Evolutionary conservation across 2,797 vertebrate genomes (phyloP).

Genomic region (Pyrocephalus nanus): DNA sequence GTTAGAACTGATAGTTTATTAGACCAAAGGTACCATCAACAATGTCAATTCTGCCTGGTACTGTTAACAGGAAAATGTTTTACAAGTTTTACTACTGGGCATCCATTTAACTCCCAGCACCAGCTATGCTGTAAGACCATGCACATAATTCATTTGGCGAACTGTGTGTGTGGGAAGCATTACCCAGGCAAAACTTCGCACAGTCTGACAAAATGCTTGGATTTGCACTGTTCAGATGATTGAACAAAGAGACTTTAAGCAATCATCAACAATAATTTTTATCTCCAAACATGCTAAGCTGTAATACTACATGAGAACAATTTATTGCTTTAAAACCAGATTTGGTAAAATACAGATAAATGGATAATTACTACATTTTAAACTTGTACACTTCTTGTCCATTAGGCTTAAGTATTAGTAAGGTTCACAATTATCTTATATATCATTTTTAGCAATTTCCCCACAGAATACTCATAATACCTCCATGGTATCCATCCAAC

Average conservation of each 20-base stretch:
- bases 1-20: conserved; percentile 72
- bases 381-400: conserved; percentile 50
- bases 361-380: conserved; percentile 69
- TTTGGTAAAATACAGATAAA: conserved; percentile 64
- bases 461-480: conserved; percentile 18
- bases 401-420: conserved; percentile 66
- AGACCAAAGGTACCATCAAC: conserved; percentile 71
- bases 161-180: conserved; percentile 58
- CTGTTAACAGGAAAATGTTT: conserved; percentile 74
- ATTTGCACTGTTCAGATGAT: conserved; percentile 73
- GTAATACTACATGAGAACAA: conserved; percentile 45
- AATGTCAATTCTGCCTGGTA: conserved; percentile 63
- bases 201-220: conserved; percentile 75
- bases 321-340: conserved; percentile 60
- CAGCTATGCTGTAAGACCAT: conserved; percentile 52
- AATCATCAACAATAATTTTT: conserved; percentile 68
- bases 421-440: conserved; percentile 53
- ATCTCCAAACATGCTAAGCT: conserved; percentile 64
- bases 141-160: conserved; percentile 71
- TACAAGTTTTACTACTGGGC: conserved; percentile 69
- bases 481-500: conserved; percentile 49
- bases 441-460: conserved; percentile 55
- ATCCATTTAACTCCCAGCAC: conserved; percentile 74
- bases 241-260: conserved; percentile 72
- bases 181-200: conserved; percentile 72